Evolutionary conservation across 2,113 vertebrate genomes (phyloP).

Genomic region (Poeciliopsis retropinna): DNA sequence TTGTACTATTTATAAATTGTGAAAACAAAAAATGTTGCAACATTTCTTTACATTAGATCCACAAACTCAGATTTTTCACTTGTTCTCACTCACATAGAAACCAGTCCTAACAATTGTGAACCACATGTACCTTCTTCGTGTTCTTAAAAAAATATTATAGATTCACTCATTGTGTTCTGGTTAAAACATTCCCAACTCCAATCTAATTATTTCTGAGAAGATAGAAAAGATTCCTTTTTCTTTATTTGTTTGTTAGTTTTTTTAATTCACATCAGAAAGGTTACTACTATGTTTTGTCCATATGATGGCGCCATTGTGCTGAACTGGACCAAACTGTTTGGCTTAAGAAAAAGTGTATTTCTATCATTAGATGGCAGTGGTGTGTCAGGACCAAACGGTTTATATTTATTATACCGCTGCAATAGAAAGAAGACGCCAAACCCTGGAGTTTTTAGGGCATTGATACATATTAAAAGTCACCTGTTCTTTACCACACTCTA

Average conservation of each 20-base stretch:
- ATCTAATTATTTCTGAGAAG: not conserved
- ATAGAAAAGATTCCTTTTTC: no score
- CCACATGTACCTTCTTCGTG: no score
- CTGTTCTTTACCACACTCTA: not conserved
- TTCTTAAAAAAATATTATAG: no score
- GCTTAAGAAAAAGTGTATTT: not conserved
- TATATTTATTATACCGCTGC: not conserved
- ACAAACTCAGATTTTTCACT: no score
- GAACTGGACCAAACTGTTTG: not conserved
- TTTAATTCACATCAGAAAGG: no score
- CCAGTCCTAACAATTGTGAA: no score
- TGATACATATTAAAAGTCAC: not conserved
- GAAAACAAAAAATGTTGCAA: no score
- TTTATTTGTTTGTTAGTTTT: no score
- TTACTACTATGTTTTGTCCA: not conserved
- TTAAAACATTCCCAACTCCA: not conserved
- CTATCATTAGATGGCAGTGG: slow-evolving; percentile 18
- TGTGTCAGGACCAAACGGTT: not conserved
- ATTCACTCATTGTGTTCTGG: not conserved
- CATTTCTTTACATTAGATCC: no score
- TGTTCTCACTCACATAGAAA: no score
- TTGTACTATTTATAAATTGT: not conserved
- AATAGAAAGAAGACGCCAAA: not conserved
- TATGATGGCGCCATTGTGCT: slow-evolving; percentile 35
- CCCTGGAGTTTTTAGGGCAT: not conserved